Conservation (phyloP, 2,888 invertebrate genomes). For the Ectemnius lituratus region DNA sequence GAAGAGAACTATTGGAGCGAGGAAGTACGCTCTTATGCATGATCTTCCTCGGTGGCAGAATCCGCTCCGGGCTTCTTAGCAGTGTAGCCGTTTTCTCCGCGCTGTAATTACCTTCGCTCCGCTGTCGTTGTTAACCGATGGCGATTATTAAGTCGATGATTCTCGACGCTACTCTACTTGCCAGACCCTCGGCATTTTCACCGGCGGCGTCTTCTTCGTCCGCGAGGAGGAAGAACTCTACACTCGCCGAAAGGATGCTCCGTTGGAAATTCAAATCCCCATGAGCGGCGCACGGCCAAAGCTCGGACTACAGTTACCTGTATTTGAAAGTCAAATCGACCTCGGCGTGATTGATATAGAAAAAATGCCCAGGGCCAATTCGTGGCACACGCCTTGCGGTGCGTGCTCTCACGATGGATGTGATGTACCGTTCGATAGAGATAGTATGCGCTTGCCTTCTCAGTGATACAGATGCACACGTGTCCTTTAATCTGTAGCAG, state of each 20-base stretch:
- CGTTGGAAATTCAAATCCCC: slow-evolving; percentile 12
- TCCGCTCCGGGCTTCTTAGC: slow-evolving; percentile 5
- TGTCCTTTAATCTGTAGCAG: no score
- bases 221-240: neutral
- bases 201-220: neutral
- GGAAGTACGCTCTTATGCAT: slow-evolving; percentile 17
- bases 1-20: slow-evolving; percentile 12
- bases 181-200: neutral
- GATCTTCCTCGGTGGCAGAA: slow-evolving; percentile 15
- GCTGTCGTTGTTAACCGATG: slow-evolving; percentile 34
- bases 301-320: slow-evolving; percentile 22
- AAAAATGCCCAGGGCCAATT: neutral
- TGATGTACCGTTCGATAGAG: neutral
- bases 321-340: slow-evolving; percentile 26
- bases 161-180: slow-evolving; percentile 10
- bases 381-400: neutral
- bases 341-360: neutral
- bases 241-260: neutral
- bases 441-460: no score
- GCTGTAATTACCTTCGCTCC: neutral
- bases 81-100: neutral
- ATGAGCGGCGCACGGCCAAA: neutral
- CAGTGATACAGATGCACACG: no score
- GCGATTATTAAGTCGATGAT: slow-evolving; percentile 35
- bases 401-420: neutral